Conservation (phyloP, 2,113 vertebrate species). For the Onychostoma macrolepis region DNA sequence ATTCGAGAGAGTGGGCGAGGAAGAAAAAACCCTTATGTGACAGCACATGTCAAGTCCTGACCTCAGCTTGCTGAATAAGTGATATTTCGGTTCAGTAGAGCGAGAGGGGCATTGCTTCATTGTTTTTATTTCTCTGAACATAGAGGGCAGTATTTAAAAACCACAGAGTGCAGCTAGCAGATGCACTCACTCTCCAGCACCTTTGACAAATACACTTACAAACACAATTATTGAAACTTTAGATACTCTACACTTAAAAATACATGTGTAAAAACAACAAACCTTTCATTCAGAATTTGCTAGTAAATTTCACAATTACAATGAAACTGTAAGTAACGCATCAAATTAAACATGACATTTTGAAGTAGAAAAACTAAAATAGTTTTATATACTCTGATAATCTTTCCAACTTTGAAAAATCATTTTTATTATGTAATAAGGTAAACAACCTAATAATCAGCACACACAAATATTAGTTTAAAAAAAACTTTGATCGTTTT, state of each 20-base stretch:
- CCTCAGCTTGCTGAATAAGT: conserved; percentile 39
- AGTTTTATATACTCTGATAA: too few relatives aligned
- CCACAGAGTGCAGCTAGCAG: not conserved
- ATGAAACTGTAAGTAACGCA: too few relatives aligned
- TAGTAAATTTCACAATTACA: too few relatives aligned
- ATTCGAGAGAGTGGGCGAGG: not conserved
- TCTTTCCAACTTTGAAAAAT: too few relatives aligned
- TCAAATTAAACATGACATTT: too few relatives aligned
- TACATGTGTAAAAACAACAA: too few relatives aligned
- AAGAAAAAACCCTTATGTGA: conserved; percentile 6
- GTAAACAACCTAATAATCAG: too few relatives aligned
- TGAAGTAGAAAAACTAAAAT: too few relatives aligned
- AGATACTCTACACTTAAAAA: too few relatives aligned
- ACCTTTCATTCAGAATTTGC: too few relatives aligned
- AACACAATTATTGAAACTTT: not conserved
- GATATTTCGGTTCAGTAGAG: conserved; percentile 37
- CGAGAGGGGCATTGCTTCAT: conserved; percentile 28
- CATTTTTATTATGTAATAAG: too few relatives aligned
- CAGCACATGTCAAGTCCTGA: conserved; percentile 21
- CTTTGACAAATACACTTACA: not conserved
- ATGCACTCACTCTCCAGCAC: not conserved
- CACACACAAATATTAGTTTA: too few relatives aligned
- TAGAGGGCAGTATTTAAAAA: conserved; percentile 23
- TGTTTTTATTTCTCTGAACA: conserved; percentile 33
- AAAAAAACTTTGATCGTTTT: not conserved